phyloP scores from a whole-genome alignment of 1,140 invertebrate species.

The Nomia melanderi region DNA sequence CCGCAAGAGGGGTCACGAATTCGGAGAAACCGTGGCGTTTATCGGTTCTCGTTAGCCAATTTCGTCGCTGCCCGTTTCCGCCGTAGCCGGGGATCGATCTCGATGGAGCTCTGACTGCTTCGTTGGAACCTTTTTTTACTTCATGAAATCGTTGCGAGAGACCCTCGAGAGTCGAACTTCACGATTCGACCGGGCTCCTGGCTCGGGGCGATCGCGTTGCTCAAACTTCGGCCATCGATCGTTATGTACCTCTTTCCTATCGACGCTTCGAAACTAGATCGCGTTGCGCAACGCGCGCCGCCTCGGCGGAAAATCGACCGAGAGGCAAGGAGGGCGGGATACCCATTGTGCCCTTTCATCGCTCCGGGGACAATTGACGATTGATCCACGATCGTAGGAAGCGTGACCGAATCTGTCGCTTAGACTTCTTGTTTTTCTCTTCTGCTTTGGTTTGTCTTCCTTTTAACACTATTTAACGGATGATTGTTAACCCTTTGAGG shows the following conservation, averaged over 20 bases:
- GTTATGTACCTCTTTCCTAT: conserved; percentile 18
- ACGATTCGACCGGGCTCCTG: conserved; percentile 14
- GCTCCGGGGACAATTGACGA: conserved; percentile 11
- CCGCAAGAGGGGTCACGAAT: not conserved
- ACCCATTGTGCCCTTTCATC: conserved; percentile 12
- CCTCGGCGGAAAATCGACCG: not conserved
- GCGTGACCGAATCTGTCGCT: not conserved
- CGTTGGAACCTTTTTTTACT: not conserved
- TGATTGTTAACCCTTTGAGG: too few species aligned
- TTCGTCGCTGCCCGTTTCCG: conserved; percentile 11
- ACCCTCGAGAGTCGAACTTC: conserved; percentile 8
- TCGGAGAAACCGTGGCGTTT: conserved; percentile 18
- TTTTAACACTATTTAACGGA: too few species aligned
- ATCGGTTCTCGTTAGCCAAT: conserved; percentile 33
- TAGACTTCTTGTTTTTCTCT: not conserved
- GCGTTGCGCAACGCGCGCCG: conserved; percentile 24
- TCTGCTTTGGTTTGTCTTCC: too few species aligned
- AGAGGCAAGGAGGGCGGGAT: not conserved
- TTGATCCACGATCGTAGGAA: not conserved
- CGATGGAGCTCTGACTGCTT: not conserved
- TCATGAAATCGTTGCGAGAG: conserved; percentile 24
- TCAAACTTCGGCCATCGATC: conserved; percentile 28
- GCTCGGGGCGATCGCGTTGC: conserved; percentile 26
- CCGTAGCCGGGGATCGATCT: not conserved
- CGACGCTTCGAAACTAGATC: conserved; percentile 30